Evolutionary conservation across 2,113 vertebrate genomes (phyloP).

Genomic region (Podilymbus podiceps): DNA sequence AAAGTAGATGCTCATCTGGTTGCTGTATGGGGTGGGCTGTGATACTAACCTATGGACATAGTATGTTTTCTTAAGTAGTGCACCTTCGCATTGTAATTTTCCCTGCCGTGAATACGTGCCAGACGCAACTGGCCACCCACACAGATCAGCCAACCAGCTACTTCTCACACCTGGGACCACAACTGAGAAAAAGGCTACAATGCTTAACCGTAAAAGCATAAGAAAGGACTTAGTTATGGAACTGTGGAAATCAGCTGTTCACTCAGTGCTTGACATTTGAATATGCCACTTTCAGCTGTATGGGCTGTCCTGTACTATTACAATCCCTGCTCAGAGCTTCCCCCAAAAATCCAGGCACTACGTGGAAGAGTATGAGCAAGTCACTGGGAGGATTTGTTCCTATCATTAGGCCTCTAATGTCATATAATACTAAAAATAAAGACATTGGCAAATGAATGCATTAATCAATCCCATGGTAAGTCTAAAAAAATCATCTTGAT

Average conservation of each 20-base stretch:
- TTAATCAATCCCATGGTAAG: not conserved
- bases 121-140: not conserved
- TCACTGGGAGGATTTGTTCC: not conserved
- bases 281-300: not conserved
- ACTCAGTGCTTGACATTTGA: not conserved
- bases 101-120: not conserved
- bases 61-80: not conserved
- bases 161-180: slow-evolving; percentile 10
- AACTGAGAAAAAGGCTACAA: not conserved
- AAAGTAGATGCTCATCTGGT: not conserved
- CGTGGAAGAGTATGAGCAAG: not conserved
- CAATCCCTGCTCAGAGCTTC: not conserved
- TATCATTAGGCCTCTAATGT: not conserved
- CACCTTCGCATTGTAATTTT: not conserved
- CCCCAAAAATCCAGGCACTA: not conserved
- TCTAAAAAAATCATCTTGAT: not conserved
- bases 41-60: not conserved
- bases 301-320: not conserved
- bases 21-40: not conserved
- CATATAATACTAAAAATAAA: not conserved
- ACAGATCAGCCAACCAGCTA: not conserved
- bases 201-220: not conserved
- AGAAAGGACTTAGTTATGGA: slow-evolving; percentile 6
- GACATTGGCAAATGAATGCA: not conserved
- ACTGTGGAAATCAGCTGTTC: not conserved